Percentiles rank a stretch among this genome's conserved stretches.
Evolutionary conservation across 1,140 invertebrate species (phyloP).

Genomic region (Hypsibius dujardini): DNA sequence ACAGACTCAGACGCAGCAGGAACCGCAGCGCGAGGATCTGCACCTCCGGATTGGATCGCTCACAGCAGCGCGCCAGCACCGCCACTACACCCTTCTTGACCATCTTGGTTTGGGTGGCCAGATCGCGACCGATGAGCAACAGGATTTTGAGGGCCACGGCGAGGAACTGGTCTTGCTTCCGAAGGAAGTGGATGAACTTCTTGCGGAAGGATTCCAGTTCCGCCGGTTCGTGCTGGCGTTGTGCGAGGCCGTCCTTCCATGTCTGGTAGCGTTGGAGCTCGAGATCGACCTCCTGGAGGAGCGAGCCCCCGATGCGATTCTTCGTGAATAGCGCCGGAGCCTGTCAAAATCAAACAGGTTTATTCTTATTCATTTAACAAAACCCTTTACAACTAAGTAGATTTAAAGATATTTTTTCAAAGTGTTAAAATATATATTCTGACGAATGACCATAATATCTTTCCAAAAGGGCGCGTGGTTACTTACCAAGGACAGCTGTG

Average conservation of each 20-base stretch:
- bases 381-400: too few relatives aligned
- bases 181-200: background rate
- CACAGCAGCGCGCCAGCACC: background rate
- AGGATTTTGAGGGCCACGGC: background rate
- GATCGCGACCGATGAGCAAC: background rate
- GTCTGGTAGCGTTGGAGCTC: background rate
- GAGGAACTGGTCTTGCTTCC: slow-evolving; percentile 12
- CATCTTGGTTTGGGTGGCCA: background rate
- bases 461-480: too few relatives aligned
- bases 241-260: background rate
- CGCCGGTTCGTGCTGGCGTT: background rate
- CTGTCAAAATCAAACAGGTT: background rate
- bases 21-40: background rate
- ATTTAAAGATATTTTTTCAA: too few relatives aligned
- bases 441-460: too few relatives aligned
- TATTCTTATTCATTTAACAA: too few relatives aligned
- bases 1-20: background rate
- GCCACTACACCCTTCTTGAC: slow-evolving; percentile 3
- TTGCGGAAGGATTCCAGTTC: background rate
- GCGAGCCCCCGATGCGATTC: background rate
- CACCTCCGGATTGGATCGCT: slow-evolving; percentile 14
- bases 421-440: too few relatives aligned
- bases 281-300: background rate
- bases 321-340: background rate
- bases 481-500: background rate